Evolutionary conservation across 92 coral and sea anemone genomes (phyloP), one percentile per base, ranked within the genome.

Genomic region (Porites divaricata): DNA sequence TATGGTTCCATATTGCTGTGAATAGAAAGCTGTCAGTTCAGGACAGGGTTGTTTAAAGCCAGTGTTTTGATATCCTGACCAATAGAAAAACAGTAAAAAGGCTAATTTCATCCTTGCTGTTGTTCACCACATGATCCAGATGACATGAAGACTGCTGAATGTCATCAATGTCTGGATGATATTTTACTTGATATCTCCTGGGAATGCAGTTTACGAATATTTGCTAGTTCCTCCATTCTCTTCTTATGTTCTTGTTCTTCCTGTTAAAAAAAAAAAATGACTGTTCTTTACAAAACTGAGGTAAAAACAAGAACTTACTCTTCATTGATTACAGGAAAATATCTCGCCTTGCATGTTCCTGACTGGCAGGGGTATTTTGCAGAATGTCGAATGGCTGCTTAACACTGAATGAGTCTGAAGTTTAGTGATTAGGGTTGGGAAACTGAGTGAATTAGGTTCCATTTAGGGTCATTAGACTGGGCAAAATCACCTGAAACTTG

Each of bases 161-260:
- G 70, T 54, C 67, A 11, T 76, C 69, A 72, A 23, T 24, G 86
- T 28, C 50, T 61, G 72, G 79, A 62, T 14, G 86, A 61, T 45
- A 53, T 71, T 82, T 72, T 72, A 45, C 78, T 73, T 15, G 79
- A 72, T 15, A 24, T 59, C 51, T 72, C 73, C 15, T 82, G 79
- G 57, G 71, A 48, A 17, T 62, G 86, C 14, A 72, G 86, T 19
- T 82, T 68, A 54, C 90, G 85, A 8, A 90, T 53, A 80, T 16
- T 25, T 23, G 87, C 87, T 6, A 90, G 64, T 50, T 86, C 81
- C 26, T 86, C 93, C 76, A 90, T 61, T 63, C 93, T 86, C 76
- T 63, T 90, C 61, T 86, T 87, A 35, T 90, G 93, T 41, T 85
- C 87, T 64, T 87, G 83, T 67, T 86, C 93, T 76, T 90, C 93